Evolutionary conservation across 2,113 vertebrate species (phyloP), one percentile per base, ranked within the genome.

Genomic region (Istiophorus platypterus): DNA sequence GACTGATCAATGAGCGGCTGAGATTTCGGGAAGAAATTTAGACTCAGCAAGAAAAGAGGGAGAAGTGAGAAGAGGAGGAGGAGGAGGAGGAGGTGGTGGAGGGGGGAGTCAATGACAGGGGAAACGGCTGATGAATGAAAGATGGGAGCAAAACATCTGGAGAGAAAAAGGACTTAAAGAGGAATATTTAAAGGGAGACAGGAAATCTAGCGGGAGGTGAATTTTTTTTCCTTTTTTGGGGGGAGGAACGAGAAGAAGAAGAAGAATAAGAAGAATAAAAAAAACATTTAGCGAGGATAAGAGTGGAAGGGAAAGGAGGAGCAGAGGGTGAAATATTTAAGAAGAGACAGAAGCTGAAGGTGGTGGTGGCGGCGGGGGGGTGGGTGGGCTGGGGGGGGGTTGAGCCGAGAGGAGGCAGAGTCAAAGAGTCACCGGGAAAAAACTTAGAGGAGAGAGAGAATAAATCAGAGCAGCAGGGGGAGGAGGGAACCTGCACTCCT

Each of bases 21-120:
- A 84, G 89, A 82, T 89, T 88, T 85, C 68, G 74, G 80, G 79
- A 84, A 90, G 89, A 91, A 92, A 90, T 94, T 92, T 64, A 73
- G 76, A 90, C 85, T 90, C 81, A 89, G 94, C 89, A 85, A 82
- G 85, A 84, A 34, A 76, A 70, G 58, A 58, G 37, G 20, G n/a
- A 0, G 63, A 26, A 22, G 49, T 29, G 27, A 56, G n/a, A 57
- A n/a, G n/a, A n/a, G n/a, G n/a, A n/a, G n/a, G n/a, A n/a, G n/a
- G n/a, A n/a, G n/a, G n/a, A n/a, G n/a, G n/a, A n/a, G n/a, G n/a
- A n/a, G n/a, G n/a, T n/a, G n/a, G 72, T 13, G 64, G n/a, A 45
- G 20, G 61, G 13, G 63, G 24, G 72, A 74, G 73, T 63, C 77
- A 78, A 85, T 78, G 86, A 84, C 80, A 76, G 54, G 72, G 54